Conservation (phyloP, 1,140 invertebrate genomes). For the Eumeta japonica region DNA sequence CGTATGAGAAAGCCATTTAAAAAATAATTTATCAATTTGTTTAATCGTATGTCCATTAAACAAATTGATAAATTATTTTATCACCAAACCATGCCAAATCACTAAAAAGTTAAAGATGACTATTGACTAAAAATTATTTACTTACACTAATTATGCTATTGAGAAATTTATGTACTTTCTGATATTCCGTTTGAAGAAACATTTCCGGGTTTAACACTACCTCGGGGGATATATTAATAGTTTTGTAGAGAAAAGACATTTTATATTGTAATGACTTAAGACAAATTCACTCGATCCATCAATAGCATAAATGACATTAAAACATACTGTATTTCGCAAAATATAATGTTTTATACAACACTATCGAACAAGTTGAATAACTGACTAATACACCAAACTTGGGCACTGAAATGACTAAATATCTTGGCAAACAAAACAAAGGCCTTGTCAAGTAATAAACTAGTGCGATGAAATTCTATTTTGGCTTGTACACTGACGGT, state of each 20-base stretch:
- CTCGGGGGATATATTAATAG: conserved; percentile 29
- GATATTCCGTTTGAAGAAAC: conserved; percentile 16
- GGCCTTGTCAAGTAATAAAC: background rate
- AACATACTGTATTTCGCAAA: too few species aligned
- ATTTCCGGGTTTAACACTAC: conserved; percentile 33
- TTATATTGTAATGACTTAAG: background rate
- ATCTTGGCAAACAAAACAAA: too few species aligned
- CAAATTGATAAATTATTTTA: background rate
- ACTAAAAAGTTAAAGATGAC: too few species aligned
- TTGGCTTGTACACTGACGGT: too few species aligned
- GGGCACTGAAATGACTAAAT: too few species aligned
- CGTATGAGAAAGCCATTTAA: too few species aligned
- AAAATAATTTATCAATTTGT: too few species aligned
- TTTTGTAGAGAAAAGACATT: conserved; percentile 38
- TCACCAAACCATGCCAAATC: background rate
- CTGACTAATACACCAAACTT: too few species aligned
- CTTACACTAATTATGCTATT: conserved; percentile 18
- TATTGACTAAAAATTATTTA: conserved; percentile 5
- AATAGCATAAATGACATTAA: too few species aligned
- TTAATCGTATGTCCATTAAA: too few species aligned
- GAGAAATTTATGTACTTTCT: conserved; percentile 22
- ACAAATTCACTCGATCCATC: background rate
- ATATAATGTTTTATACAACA: too few species aligned
- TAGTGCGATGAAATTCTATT: background rate
- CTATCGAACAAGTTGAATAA: too few species aligned